Conservation (phyloP, 2,888 invertebrate species). For the Drosophila peninsularis region DNA sequence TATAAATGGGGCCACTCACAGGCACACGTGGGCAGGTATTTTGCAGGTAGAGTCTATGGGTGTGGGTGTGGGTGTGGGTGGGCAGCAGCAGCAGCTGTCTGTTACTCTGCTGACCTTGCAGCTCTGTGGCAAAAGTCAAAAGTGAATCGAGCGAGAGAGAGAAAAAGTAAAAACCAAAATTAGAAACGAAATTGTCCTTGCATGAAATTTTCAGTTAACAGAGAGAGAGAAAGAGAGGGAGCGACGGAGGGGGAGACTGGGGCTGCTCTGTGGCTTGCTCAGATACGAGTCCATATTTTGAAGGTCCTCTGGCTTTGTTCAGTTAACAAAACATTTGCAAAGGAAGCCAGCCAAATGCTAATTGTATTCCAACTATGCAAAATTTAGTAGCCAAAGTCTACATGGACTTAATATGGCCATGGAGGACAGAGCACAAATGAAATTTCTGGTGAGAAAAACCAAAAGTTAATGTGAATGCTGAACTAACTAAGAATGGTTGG, state of each 20-base stretch:
- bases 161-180: conserved; percentile 27
- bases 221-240: neutral
- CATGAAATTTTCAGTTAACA: conserved; percentile 19
- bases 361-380: conserved; percentile 2
- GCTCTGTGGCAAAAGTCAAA: conserved; percentile 43
- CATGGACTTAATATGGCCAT: conserved; percentile 4
- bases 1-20: conserved; percentile 47
- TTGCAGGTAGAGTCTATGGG: neutral
- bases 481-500: neutral
- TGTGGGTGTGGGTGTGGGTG: conserved; percentile 1
- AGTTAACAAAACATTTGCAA: conserved; percentile 11
- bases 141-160: conserved; percentile 16
- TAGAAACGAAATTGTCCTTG: conserved; percentile 36
- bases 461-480: neutral
- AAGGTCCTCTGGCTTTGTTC: conserved; percentile 14
- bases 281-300: conserved; percentile 4
- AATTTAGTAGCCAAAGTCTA: neutral
- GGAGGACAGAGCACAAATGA: neutral
- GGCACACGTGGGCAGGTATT: neutral
- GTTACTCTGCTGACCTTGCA: conserved; percentile 43
- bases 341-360: conserved; percentile 2
- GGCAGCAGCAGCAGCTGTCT: conserved; percentile 21
- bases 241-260: neutral
- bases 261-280: neutral
- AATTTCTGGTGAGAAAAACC: neutral